These are phyloP conservation scores for Sorex fumeus DNA, from an alignment of 2,113 vertebrate genomes.

Conservation along the genomic window DNA sequence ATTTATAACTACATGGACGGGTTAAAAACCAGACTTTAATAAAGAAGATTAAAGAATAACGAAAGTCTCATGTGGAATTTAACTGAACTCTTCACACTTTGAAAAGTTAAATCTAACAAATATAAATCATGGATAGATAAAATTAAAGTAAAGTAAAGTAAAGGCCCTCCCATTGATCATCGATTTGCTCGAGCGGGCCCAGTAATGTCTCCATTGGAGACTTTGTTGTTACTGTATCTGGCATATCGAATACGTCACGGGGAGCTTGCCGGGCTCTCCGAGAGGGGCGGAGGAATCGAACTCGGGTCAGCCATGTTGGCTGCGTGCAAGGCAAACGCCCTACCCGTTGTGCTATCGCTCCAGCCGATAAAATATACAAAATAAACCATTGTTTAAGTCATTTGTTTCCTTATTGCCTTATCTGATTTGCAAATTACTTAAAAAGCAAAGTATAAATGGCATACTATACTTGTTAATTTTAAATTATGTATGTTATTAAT, in stretches of 20 bases:
- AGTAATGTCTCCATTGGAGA: too few species aligned
- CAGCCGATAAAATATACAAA: too few species aligned
- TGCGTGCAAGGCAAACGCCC: too few species aligned
- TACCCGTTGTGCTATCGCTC: too few species aligned
- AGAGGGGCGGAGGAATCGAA: too few species aligned
- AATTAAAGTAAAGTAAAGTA: too few species aligned
- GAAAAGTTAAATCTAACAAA: slow-evolving; percentile 41
- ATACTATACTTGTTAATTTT: slow-evolving; percentile 74
- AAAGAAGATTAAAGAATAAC: background rate
- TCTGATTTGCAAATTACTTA: slow-evolving; percentile 44
- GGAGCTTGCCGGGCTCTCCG: too few species aligned
- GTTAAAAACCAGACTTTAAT: background rate
- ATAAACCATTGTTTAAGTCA: background rate
- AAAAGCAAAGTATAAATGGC: slow-evolving; percentile 69
- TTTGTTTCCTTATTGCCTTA: slow-evolving; percentile 16
- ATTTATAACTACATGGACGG: background rate
- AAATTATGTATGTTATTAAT: slow-evolving; percentile 67
- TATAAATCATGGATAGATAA: background rate
- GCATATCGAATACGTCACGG: too few species aligned
- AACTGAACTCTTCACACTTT: background rate
- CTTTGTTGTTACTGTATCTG: too few species aligned
- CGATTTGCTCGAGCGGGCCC: too few species aligned
- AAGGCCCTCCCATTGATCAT: too few species aligned
- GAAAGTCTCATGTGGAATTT: background rate
- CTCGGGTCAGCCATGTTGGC: too few species aligned